These are phyloP conservation scores for Nomada hirtipes DNA, from an alignment of 2,888 invertebrate genomes.

Conservation along the genomic window DNA sequence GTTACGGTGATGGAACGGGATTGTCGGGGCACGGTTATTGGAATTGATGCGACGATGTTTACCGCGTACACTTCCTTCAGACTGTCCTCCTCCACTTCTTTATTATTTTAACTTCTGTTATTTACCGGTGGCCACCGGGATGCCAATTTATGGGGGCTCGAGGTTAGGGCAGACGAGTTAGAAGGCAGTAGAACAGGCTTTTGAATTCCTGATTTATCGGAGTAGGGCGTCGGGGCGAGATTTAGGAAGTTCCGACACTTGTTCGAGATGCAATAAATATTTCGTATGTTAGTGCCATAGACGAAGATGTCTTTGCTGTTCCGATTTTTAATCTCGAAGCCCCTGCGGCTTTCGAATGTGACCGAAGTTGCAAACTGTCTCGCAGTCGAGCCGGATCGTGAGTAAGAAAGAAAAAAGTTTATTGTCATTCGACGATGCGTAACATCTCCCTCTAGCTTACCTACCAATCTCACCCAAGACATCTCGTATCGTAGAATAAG, in stretches of 20 bases:
- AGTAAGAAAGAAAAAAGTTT: not conserved
- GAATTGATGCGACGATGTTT: slow-evolving; percentile 28
- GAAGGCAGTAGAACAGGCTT: too few relatives aligned
- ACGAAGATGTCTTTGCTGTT: too few relatives aligned
- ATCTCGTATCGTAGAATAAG: not conserved
- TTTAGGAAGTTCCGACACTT: too few relatives aligned
- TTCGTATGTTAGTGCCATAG: too few relatives aligned
- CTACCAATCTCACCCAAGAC: not conserved
- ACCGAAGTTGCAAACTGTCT: not conserved
- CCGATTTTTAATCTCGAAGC: not conserved
- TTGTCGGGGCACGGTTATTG: slow-evolving; percentile 46
- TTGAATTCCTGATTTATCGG: too few relatives aligned
- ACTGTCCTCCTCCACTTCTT: slow-evolving; percentile 11
- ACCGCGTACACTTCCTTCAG: slow-evolving; percentile 21
- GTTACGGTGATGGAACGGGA: slow-evolving; percentile 47
- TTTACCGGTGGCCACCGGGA: not conserved
- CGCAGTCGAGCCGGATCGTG: not conserved
- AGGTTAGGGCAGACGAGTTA: not conserved
- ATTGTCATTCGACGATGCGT: not conserved
- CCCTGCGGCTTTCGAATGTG: not conserved
- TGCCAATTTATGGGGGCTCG: not conserved
- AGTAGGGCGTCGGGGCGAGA: too few relatives aligned
- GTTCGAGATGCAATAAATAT: too few relatives aligned
- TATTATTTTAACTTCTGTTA: slow-evolving; percentile 13
- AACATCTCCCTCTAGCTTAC: not conserved